Evolutionary conservation across 2,888 invertebrate species (phyloP).

Genomic region (Malthinus flaveolus): DNA sequence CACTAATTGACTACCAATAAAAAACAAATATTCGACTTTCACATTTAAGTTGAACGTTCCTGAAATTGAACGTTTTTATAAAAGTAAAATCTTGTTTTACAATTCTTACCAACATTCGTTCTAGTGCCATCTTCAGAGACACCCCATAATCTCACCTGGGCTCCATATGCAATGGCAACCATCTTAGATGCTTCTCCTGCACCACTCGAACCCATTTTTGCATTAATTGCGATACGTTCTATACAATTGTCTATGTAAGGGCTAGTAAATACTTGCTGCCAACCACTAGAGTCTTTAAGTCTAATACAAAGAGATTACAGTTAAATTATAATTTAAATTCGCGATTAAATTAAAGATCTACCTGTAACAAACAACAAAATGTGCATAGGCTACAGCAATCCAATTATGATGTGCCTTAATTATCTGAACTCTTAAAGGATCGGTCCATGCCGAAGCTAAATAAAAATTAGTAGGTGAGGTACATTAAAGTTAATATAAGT

Average conservation of each 20-base stretch:
- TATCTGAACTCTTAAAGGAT: constrained; percentile 86
- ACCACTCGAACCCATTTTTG: constrained; percentile 62
- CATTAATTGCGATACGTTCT: constrained; percentile 89
- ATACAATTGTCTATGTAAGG: constrained; percentile 88
- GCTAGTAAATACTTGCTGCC: constrained; percentile 94
- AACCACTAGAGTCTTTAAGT: constrained; percentile 94
- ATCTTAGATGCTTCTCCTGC: constrained; percentile 68
- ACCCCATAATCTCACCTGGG: constrained; percentile 77
- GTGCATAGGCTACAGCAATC: constrained; percentile 95
- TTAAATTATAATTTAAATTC: not conserved
- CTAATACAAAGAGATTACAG: constrained; percentile 49
- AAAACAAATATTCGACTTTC: constrained; percentile 92
- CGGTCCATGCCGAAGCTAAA: constrained; percentile 75
- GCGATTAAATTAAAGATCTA: constrained; percentile 48
- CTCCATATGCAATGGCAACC: constrained; percentile 81
- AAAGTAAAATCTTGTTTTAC: not conserved
- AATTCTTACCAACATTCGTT: constrained; percentile 67
- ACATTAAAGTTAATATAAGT: not conserved
- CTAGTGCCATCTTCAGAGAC: constrained; percentile 76
- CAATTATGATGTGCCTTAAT: constrained; percentile 97
- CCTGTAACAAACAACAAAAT: constrained; percentile 94
- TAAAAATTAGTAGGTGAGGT: constrained; percentile 33
- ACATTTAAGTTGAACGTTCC: constrained; percentile 91
- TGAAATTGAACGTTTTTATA: constrained; percentile 46
- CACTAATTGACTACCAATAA: constrained; percentile 97